Evolutionary conservation across 2,888 invertebrate genomes (phyloP).

Genomic region (Hirtodrosophila confusa): DNA sequence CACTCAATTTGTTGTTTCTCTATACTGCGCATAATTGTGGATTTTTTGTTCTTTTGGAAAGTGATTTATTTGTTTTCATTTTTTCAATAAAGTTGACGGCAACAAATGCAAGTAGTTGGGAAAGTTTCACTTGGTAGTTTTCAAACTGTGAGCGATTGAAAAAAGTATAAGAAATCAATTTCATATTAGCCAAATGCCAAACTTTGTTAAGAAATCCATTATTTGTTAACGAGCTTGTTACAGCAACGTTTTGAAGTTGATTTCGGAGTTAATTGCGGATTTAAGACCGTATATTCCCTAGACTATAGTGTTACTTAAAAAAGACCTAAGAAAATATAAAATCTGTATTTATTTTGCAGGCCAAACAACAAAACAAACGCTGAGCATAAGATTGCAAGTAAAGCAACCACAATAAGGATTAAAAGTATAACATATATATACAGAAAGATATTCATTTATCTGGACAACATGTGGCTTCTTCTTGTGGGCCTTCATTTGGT

Average conservation of each 20-base stretch:
- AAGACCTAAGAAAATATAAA: conserved; percentile 1
- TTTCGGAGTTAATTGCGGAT: background rate
- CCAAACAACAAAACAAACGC: conserved; percentile 21
- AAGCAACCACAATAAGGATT: conserved; percentile 10
- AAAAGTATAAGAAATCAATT: background rate
- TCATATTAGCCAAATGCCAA: conserved; percentile 14
- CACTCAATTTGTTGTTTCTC: conserved; percentile 5
- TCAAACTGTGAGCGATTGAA: background rate
- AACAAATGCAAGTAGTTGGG: conserved; percentile 1
- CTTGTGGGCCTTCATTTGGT: conserved; percentile 51
- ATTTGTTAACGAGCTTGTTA: conserved; percentile 10
- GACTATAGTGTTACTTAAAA: no score
- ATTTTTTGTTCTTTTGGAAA: conserved; percentile 1
- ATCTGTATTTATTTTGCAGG: conserved; percentile 49
- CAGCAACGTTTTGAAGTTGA: background rate
- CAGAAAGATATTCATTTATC: background rate
- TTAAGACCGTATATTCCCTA: no score
- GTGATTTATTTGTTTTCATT: conserved; percentile 18
- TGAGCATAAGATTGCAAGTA: conserved; percentile 14
- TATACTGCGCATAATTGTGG: conserved; percentile 13
- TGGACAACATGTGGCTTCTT: conserved; percentile 56
- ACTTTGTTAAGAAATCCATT: conserved; percentile 16
- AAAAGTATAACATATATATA: background rate
- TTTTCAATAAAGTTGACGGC: conserved; percentile 11
- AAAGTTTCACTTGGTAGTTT: conserved; percentile 14